These are phyloP conservation scores for Saturnia pavonia DNA, from an alignment of 2,888 invertebrate species.

Conservation along the genomic window DNA sequence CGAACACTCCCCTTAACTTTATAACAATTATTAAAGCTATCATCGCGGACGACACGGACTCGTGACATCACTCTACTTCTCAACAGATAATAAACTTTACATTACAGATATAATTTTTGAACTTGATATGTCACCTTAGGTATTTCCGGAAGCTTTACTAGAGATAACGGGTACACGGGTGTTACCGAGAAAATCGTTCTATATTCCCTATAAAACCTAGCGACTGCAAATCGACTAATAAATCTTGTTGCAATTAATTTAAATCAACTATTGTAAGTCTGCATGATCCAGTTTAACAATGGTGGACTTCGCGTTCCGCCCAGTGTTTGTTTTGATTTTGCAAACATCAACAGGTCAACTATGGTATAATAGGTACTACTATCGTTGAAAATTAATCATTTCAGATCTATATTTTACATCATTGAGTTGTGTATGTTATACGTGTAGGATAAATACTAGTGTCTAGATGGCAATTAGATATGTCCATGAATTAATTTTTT, in stretches of 20 bases:
- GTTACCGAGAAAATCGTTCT: background rate
- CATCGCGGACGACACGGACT: constrained; percentile 45
- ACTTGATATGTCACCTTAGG: constrained; percentile 26
- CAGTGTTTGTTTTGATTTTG: constrained; percentile 9
- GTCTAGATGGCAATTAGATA: constrained; percentile 65
- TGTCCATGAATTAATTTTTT: constrained; percentile 46
- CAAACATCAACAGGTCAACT: constrained; percentile 1
- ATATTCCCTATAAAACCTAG: background rate
- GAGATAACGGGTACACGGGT: background rate
- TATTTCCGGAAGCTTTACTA: background rate
- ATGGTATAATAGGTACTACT: constrained; percentile 4
- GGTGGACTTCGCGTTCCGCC: constrained; percentile 7
- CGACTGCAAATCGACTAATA: background rate
- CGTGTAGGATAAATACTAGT: constrained; percentile 39
- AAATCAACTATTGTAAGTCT: background rate
- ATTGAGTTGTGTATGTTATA: constrained; percentile 41
- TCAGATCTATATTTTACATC: constrained; percentile 61
- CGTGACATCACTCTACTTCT: constrained; percentile 34
- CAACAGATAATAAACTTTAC: constrained; percentile 13
- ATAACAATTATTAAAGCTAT: constrained; percentile 66
- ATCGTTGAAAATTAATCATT: constrained; percentile 27
- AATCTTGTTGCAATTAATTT: background rate
- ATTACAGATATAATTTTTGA: constrained; percentile 14
- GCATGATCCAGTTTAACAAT: background rate
- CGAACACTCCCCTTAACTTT: constrained; percentile 38